Conservation (phyloP, 1,140 invertebrate species). For the Drosophila pachea region DNA sequence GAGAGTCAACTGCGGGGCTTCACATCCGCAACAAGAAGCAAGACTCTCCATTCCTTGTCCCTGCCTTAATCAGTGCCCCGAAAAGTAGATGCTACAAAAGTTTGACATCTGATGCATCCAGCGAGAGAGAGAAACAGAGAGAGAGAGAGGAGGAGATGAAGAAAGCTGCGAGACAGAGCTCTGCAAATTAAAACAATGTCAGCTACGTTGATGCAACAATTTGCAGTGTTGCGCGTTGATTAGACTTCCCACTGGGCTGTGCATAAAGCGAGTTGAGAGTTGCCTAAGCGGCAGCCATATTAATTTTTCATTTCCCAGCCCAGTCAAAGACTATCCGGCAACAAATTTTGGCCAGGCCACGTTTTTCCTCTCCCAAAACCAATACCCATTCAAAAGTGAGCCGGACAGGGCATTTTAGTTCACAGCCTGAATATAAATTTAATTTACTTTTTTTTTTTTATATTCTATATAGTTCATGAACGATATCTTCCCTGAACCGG, state of each 20-base stretch:
- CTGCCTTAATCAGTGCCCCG: background rate
- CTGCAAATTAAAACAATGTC: conserved; percentile 71
- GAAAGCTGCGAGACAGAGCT: conserved; percentile 17
- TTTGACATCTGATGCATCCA: conserved; percentile 59
- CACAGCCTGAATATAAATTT: too few relatives aligned
- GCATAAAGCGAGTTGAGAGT: conserved; percentile 24
- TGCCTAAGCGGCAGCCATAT: conserved; percentile 40
- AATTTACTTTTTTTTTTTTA: too few relatives aligned
- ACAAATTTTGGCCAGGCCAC: conserved; percentile 2
- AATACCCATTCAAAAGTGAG: background rate
- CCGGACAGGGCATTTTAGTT: too few relatives aligned
- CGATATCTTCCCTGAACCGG: too few relatives aligned
- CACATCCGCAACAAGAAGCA: conserved; percentile 42
- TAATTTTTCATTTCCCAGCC: conserved; percentile 41
- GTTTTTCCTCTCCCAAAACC: background rate
- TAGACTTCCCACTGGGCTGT: conserved; percentile 38
- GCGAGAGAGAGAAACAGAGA: conserved; percentile 17
- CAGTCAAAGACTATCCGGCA: background rate
- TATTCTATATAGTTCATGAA: too few relatives aligned
- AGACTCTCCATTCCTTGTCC: background rate
- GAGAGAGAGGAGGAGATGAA: conserved; percentile 23
- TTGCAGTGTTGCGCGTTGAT: conserved; percentile 52
- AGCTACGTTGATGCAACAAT: conserved; percentile 54
- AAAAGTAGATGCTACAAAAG: conserved; percentile 49
- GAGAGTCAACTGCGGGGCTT: conserved; percentile 33